Percentiles rank a stretch among this genome's conserved stretches.
These are phyloP conservation scores for pig (Sus scrofa) DNA, from an alignment of 2,113 vertebrate species.

Conservation along the genomic window DNA sequence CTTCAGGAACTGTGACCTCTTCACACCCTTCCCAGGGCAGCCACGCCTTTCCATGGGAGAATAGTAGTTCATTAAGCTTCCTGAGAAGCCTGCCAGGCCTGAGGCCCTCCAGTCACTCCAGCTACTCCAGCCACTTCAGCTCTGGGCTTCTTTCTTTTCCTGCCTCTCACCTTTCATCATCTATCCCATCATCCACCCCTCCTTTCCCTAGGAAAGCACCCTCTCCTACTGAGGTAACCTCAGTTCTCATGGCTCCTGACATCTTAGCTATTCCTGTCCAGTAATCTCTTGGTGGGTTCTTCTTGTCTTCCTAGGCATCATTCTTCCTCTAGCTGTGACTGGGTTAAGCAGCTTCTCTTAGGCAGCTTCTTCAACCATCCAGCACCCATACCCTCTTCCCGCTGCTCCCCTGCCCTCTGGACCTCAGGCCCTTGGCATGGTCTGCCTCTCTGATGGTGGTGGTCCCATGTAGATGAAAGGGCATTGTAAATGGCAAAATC, in stretches of 20 bases:
- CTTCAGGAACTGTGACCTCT: constrained; percentile 54
- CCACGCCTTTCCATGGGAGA: constrained; percentile 52
- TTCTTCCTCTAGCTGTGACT: background rate
- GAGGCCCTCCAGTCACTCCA: background rate
- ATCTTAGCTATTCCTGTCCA: background rate
- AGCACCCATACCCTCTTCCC: background rate
- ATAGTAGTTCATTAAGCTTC: background rate
- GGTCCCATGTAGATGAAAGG: background rate
- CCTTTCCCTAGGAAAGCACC: background rate
- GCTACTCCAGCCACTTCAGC: no score
- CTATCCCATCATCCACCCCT: background rate
- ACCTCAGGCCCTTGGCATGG: background rate
- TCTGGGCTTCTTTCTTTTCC: background rate
- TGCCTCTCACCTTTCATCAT: no score
- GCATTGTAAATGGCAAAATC: background rate
- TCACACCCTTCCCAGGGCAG: background rate
- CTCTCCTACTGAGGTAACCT: background rate
- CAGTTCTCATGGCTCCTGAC: rapidly evolving
- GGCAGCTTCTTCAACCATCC: background rate
- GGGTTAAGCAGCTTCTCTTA: background rate
- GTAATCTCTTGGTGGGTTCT: background rate
- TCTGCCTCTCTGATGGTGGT: background rate
- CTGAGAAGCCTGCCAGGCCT: background rate
- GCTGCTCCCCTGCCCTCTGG: background rate
- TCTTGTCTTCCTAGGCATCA: background rate